These are phyloP conservation scores for Urechis unicinctus DNA, from an alignment of 2,888 invertebrate genomes.

Conservation along the genomic window DNA sequence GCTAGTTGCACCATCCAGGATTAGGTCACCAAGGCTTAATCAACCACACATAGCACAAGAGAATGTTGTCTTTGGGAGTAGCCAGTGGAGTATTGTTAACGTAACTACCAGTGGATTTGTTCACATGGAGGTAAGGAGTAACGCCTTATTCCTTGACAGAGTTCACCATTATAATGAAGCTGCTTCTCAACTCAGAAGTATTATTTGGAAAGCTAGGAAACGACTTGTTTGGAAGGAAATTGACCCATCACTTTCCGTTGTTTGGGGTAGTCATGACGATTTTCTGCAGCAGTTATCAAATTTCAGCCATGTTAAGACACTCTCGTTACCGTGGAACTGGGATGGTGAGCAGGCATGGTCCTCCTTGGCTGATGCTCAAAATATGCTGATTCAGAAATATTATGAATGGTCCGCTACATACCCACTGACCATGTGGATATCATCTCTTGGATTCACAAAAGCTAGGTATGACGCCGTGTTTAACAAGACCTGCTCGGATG, in stretches of 20 bases:
- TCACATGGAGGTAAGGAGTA: background rate
- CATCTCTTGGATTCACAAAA: constrained; percentile 18
- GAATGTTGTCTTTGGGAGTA: no score
- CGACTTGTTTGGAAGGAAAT: background rate
- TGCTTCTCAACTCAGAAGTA: background rate
- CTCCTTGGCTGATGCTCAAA: constrained; percentile 8
- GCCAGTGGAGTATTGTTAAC: no score
- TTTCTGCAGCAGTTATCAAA: constrained; percentile 11
- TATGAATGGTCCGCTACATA: constrained; percentile 19
- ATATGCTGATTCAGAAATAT: constrained; percentile 15
- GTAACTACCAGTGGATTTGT: no score
- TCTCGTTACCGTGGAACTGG: constrained; percentile 14
- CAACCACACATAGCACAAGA: no score
- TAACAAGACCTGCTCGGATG: constrained; percentile 12
- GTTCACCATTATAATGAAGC: background rate
- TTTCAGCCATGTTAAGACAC: constrained; percentile 8
- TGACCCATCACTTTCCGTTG: constrained; percentile 5
- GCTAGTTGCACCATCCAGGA: no score
- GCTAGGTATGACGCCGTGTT: constrained; percentile 23
- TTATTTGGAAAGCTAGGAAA: background rate
- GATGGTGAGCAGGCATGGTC: constrained; percentile 4
- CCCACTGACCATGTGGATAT: constrained; percentile 18
- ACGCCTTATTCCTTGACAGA: background rate
- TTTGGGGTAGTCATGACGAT: constrained; percentile 21
- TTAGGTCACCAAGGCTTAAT: no score